These are phyloP conservation scores for Choloepus didactylus DNA, from an alignment of 2,797 vertebrate species.

Conservation along the genomic window DNA sequence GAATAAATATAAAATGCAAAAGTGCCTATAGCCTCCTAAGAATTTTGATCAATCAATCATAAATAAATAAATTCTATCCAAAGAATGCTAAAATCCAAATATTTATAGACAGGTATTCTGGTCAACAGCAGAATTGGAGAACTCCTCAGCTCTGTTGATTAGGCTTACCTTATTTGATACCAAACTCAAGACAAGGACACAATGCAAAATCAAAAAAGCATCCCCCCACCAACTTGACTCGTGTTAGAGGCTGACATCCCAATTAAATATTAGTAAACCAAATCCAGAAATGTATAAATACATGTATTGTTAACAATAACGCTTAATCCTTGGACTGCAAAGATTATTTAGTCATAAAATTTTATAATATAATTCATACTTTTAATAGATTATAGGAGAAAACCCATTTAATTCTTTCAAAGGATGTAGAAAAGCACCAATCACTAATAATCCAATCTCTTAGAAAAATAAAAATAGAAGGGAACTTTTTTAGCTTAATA, in stretches of 20 bases:
- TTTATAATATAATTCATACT: not conserved
- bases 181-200: not conserved
- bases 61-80: not conserved
- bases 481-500: not conserved
- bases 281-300: not conserved
- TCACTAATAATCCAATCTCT: not conserved
- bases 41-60: not conserved
- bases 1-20: not conserved
- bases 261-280: conserved; percentile 7
- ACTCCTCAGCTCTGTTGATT: not conserved
- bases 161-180: not conserved
- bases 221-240: not conserved
- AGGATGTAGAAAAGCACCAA: not conserved
- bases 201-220: not conserved
- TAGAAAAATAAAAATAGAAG: not conserved
- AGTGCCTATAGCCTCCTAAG: not conserved
- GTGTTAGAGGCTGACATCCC: not conserved
- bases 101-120: not conserved
- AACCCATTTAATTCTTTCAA: not conserved
- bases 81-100: not conserved
- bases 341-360: conserved; percentile 4
- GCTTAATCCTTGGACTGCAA: not conserved
- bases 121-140: not conserved
- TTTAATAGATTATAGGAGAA: not conserved
- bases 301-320: not conserved